Percentiles rank a stretch among this genome's conserved stretches.
Conservation (phyloP, 1,140 invertebrate species). For the Polyergus mexicanus region DNA sequence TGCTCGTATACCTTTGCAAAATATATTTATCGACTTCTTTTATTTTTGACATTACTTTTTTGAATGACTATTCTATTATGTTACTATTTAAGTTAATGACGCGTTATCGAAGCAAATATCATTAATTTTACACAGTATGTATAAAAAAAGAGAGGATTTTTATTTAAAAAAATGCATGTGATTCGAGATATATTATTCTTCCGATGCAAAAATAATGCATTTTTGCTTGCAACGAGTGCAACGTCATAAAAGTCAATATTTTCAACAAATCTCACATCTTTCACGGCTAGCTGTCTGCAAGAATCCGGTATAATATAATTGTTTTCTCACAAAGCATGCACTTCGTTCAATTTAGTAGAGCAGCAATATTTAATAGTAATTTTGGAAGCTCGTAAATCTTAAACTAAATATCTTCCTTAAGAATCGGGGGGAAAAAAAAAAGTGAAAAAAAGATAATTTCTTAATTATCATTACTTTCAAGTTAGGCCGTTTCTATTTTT, state of each 20-base stretch:
- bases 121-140: neutral
- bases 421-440: no score
- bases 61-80: neutral
- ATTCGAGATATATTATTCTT: neutral
- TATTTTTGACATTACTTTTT: neutral
- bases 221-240: slow-evolving; percentile 5
- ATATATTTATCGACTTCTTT: neutral
- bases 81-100: neutral
- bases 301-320: neutral
- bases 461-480: neutral
- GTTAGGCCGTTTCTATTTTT: neutral
- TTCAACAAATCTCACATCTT: neutral
- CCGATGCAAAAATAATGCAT: neutral
- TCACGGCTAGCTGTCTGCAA: neutral
- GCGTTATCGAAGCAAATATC: neutral
- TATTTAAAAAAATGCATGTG: neutral
- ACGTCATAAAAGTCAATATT: slow-evolving; percentile 19
- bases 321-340: neutral
- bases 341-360: no score
- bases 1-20: neutral
- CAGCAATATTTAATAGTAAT: no score
- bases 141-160: neutral
- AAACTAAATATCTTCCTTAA: no score
- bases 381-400: no score
- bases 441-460: no score